Conservation (phyloP, 2,888 invertebrate genomes). For the Drosophila austrosaltans region DNA sequence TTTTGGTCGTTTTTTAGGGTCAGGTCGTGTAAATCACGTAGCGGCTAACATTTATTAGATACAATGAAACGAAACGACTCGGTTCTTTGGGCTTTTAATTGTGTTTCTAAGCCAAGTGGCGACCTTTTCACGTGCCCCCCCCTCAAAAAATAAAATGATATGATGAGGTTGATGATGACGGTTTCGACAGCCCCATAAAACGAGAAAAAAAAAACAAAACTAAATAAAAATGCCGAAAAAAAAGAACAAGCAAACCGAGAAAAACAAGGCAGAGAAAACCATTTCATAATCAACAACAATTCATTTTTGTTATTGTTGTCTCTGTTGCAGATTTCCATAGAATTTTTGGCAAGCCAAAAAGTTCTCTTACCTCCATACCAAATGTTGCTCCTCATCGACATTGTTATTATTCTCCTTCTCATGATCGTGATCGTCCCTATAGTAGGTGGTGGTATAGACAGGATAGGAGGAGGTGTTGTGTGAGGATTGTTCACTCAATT, state of each 20-base stretch:
- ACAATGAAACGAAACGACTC: conserved; percentile 34
- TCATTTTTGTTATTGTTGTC: too few species aligned
- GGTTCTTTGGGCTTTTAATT: conserved; percentile 56
- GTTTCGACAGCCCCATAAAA: conserved; percentile 64
- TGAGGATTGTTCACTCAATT: conserved; percentile 69
- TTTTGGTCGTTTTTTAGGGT: conserved; percentile 59
- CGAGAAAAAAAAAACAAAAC: background rate
- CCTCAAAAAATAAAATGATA: conserved; percentile 12
- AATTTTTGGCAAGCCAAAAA: conserved; percentile 29
- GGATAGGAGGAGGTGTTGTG: conserved; percentile 57
- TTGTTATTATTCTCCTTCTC: conserved; percentile 63
- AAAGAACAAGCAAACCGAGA: background rate
- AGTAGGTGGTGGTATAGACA: conserved; percentile 92
- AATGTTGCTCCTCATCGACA: conserved; percentile 60
- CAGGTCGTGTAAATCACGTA: conserved; percentile 67
- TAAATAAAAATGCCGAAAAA: too few species aligned
- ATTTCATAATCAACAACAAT: conserved; percentile 62
- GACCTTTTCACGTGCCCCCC: conserved; percentile 74
- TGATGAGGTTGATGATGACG: conserved; percentile 30
- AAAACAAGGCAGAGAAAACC: conserved; percentile 25
- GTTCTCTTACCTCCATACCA: conserved; percentile 65
- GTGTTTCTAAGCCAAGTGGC: conserved; percentile 72
- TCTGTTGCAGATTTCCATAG: conserved; percentile 33
- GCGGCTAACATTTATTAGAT: conserved; percentile 65
- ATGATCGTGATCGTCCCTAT: conserved; percentile 85